These are phyloP conservation scores for Oreotragus oreotragus DNA, from an alignment of 2,113 vertebrate genomes.

Conservation along the genomic window DNA sequence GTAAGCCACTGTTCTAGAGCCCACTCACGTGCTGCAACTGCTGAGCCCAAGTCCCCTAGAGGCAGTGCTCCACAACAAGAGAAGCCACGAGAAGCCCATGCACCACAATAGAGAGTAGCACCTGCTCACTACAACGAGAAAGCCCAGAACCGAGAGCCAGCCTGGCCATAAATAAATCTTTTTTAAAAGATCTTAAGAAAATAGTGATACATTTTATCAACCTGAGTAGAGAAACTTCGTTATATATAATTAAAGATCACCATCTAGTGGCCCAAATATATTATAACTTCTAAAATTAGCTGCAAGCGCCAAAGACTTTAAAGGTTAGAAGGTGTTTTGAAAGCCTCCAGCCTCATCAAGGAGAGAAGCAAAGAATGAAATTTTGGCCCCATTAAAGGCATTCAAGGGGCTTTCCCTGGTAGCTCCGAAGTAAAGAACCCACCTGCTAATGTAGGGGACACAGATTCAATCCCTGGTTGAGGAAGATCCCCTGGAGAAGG, in stretches of 20 bases:
- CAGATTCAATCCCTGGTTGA: neutral
- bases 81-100: neutral
- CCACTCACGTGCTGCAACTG: neutral
- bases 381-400: neutral
- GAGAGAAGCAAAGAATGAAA: neutral
- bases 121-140: neutral
- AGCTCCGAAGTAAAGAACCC: neutral
- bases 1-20: neutral
- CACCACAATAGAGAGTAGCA: neutral
- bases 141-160: neutral
- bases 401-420: neutral
- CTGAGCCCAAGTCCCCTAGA: neutral
- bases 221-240: neutral
- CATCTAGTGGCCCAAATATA: conserved; percentile 49
- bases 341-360: neutral
- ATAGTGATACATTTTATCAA: neutral
- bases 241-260: neutral
- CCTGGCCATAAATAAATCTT: neutral
- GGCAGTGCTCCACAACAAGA: neutral
- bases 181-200: neutral
- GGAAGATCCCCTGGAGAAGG: neutral
- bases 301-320: neutral
- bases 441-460: neutral
- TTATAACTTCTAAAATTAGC: neutral
- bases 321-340: neutral